phyloP scores from a whole-genome alignment of 1,140 invertebrate species.

The Polypedilum pembai region DNA sequence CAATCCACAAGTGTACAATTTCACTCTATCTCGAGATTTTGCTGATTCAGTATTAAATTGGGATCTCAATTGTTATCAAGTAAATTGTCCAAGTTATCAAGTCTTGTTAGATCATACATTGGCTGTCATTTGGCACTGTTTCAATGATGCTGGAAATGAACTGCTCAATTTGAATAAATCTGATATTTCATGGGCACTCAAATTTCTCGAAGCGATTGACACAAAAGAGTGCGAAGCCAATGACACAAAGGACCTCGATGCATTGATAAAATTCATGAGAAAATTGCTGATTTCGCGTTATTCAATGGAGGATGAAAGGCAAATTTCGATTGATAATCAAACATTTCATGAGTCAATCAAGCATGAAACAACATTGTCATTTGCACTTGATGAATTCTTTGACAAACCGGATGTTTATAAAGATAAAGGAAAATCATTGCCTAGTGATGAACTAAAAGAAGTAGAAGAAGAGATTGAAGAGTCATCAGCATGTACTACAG shows the following conservation, averaged over 20 bases:
- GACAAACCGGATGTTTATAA: background rate
- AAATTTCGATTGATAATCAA: background rate
- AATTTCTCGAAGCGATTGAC: background rate
- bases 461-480: background rate
- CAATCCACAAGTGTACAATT: background rate
- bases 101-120: background rate
- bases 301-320: background rate
- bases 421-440: background rate
- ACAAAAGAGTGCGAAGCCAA: background rate
- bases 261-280: background rate
- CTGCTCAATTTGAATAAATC: background rate
- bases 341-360: background rate
- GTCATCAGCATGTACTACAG: background rate
- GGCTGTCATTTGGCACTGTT: background rate
- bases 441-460: too few relatives aligned
- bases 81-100: background rate
- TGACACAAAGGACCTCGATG: constrained; percentile 8
- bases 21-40: background rate
- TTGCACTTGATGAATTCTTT: background rate
- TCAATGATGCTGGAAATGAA: background rate
- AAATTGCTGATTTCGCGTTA: constrained; percentile 12
- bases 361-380: background rate
- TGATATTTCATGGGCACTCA: background rate
- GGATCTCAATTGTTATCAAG: background rate
- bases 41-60: background rate